Base-by-base conservation (phyloP, 2,797 vertebrate species). In the Anguilla marmorata region DNA sequence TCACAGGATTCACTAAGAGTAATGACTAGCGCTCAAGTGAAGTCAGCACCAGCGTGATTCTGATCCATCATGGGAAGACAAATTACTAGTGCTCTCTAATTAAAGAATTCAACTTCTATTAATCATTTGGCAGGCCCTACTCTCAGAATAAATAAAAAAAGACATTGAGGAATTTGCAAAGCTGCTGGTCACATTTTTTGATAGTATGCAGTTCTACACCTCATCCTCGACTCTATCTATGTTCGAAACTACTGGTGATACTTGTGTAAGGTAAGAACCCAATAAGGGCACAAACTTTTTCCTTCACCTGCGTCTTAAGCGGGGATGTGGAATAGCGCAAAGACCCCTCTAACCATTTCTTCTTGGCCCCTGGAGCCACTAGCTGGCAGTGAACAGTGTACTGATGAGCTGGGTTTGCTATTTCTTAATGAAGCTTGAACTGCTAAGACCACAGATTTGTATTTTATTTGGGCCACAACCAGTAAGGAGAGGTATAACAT, bases 281-380 rank as follows among this genome's bases (percentile, higher is more conserved):
- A 54, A 1, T 11, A 14, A 54, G 12, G n/a, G 24, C 63, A n/a
- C 21, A 24, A n/a, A n/a, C n/a, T 69, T 24, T 69, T 69, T n/a
- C 7, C 63, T 69, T 12, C 69, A 33, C 2, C 69, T 33, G 27
- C 3, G 14, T 74, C 69, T 74, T 30, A 74, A 74, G 69, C 12
- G 11, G 69, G 14, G 27, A 33, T 74, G 69, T 74, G 69, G 11
- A 16, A 74, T 37, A 12, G 30, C 33, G 69, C 30, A 74, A 74
- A 16, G 30, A 3, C 9, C 27, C 33, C 48, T 45, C 45, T 1
- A 41, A 41, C 33, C 7, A 30, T 84, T 84, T 1, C 41, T 27
- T 58, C 74, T 87, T 66, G 14, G 30, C 45, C 58, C 60, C 27
- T n/a, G 19, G 56, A 66, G 41, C 24, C 86, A 84, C 80, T 58